phyloP scores from a whole-genome alignment of 1,140 invertebrate genomes.

The Alviniconcha marisindica region DNA sequence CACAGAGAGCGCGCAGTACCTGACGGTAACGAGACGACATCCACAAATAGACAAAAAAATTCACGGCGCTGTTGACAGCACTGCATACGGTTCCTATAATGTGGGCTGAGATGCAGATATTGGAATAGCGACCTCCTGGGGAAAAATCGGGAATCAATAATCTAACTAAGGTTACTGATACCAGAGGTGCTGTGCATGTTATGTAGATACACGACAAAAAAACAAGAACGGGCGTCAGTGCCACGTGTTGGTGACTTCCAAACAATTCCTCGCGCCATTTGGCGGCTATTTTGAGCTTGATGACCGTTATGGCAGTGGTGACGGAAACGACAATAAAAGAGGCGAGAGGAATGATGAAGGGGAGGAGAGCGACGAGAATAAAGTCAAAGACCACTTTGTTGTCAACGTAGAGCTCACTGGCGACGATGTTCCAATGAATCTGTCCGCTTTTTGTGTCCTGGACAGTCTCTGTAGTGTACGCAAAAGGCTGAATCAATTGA shows the following conservation, averaged over 20 bases:
- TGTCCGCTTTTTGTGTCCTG: neutral
- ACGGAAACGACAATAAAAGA: constrained; percentile 15
- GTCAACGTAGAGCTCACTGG: neutral
- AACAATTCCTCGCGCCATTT: neutral
- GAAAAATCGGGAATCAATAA: constrained; percentile 20
- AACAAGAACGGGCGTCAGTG: constrained; percentile 17
- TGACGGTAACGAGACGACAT: neutral
- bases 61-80: constrained; percentile 31
- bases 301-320: constrained; percentile 19
- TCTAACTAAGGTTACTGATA: neutral
- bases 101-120: constrained; percentile 33
- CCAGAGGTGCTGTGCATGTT: constrained; percentile 10
- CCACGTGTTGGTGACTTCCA: constrained; percentile 10
- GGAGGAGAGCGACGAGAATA: constrained; percentile 27
- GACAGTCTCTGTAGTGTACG: neutral
- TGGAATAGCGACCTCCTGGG: constrained; percentile 17
- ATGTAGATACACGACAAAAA: constrained; percentile 21
- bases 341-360: constrained; percentile 22
- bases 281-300: neutral
- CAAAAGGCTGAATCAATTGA: constrained; percentile 19
- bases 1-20: too few relatives aligned
- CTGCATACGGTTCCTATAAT: constrained; percentile 7
- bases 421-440: constrained; percentile 27
- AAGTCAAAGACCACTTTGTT: constrained; percentile 11
- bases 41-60: constrained; percentile 27